Evolutionary conservation across 2,797 vertebrate genomes (phyloP), one percentile per base, ranked within the genome.

Genomic region (Melanotaenia parkinsoni): DNA sequence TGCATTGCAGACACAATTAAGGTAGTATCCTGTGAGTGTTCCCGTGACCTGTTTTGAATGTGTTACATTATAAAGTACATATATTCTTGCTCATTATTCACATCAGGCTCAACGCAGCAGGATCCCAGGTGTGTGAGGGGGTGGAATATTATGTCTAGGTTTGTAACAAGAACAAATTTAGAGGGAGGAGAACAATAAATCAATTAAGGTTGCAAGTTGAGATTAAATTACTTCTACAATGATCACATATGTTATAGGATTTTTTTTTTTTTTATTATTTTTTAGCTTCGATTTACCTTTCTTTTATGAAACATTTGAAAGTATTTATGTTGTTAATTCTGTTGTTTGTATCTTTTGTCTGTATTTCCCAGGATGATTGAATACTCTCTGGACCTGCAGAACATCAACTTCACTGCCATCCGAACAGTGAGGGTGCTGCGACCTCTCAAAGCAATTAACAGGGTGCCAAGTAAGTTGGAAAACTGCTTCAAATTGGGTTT

Each of bases 371-470:
- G 97, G 90, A 98, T 99, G 94, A 94, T 99, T 13, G 98, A 99
- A 78, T 99, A 99, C 83, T 99, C 98, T 0, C 91, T 99, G 94
- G 97, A 99, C 86, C 95, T 99, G 64, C 98, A 99, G 89, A 99
- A 99, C 73, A 91, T 99, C 89, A 99, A 98, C 89, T 93, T 99
- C 80, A 98, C 98, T 0, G 97, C 98, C 83, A 99, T 99, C 88
- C 95, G 98, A 68, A 99, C 98, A 0, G 98, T 99, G 82, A 93
- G 98, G 0, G 98, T 99, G 33, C 95, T 99, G 87, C 94, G 97
- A 45, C 97, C 98, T 14, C 95, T 99, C 80, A 99, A 98, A 95
- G 97, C 98, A 72, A 99, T 99, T 91, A 99, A 99, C 93, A 95
- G 97, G 47, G 97, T 99, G 79, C 98, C 98, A 72, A 99, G 98